Evolutionary conservation across 1,140 invertebrate species (phyloP).

Genomic region (Drosophila miranda): DNA sequence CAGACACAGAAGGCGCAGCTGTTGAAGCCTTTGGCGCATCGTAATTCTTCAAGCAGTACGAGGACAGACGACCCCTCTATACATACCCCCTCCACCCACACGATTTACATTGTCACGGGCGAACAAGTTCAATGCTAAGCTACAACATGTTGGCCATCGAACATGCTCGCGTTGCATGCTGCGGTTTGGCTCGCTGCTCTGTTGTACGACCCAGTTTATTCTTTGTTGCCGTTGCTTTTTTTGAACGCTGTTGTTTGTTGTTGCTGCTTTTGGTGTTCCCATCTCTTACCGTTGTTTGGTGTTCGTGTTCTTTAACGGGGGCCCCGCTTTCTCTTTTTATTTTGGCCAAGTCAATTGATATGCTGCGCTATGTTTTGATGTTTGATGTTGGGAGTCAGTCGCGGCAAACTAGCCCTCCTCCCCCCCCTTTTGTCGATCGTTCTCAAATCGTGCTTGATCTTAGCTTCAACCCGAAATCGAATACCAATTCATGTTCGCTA

Average conservation of each 20-base stretch:
- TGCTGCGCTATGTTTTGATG: slow-evolving; percentile 64
- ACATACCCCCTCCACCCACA: background rate
- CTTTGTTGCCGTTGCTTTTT: slow-evolving; percentile 59
- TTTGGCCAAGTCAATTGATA: slow-evolving; percentile 76
- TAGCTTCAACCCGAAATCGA: slow-evolving; percentile 26
- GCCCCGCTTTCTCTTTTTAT: slow-evolving; percentile 74
- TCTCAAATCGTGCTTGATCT: slow-evolving; percentile 48
- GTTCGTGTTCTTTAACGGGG: slow-evolving; percentile 72
- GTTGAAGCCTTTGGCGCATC: slow-evolving; percentile 9
- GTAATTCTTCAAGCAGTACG: background rate
- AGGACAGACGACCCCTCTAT: background rate
- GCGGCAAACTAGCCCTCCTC: background rate
- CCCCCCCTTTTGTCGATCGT: slow-evolving; percentile 16
- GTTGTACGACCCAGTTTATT: slow-evolving; percentile 72
- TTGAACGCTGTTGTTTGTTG: slow-evolving; percentile 17
- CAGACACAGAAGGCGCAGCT: slow-evolving; percentile 1
- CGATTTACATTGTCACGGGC: slow-evolving; percentile 29
- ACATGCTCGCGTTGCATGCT: slow-evolving; percentile 39
- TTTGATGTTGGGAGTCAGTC: slow-evolving; percentile 17
- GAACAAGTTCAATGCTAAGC: slow-evolving; percentile 47
- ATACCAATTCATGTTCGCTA: slow-evolving; percentile 9
- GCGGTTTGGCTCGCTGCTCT: slow-evolving; percentile 8
- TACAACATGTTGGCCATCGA: slow-evolving; percentile 5
- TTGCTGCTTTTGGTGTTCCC: slow-evolving; percentile 38
- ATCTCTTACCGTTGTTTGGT: slow-evolving; percentile 61